Base-by-base conservation (phyloP, 2,888 invertebrate species). In the Biston betularia region DNA sequence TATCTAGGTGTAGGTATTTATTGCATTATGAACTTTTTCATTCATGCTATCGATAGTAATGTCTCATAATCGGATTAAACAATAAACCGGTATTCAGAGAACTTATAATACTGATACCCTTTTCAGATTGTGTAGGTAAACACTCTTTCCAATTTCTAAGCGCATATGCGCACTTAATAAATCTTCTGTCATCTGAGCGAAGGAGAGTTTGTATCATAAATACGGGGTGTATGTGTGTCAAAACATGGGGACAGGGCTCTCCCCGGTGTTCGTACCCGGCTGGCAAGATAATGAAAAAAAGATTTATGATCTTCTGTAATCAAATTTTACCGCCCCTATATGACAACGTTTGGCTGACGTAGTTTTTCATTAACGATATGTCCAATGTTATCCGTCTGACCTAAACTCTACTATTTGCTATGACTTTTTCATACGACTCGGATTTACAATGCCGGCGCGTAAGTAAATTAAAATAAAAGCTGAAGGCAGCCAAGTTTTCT, bases 221-320 rank as follows among this genome's bases (percentile, higher is more conserved):
- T 90, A 90, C 87, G 81, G 77, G 79, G 85, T 84, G 86, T 88
- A 84, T 90, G 86, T 92, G 83, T 92, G 93, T 93, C 93, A 93
- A 90, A 93, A 93, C 90, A 92, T 90, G 79, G 90, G 93, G 89
- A 90, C 86, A 84, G 87, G 86, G 83, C 78, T 83, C 53, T 33
- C 84, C 82, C 82, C 76, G 81, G 83, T 86, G 81, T 86, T 85
- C 80, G 75, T 68, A 77, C 77, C 81, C 79, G 87, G 82, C 82
- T 80, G 74, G 76, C 80, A 82, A 89, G 89, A 90, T 92, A 92
- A 92, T 92, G 91, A 92, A 90, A 93, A 92, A 88, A 88, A 93
- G 93, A 93, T 93, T 93, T 92, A 93, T 91, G 93, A 89, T 89
- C 86, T 86, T 87, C 79, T 89, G 86, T 91, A 93, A 93, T 93